These are phyloP conservation scores for Magallana ariakensis DNA, from an alignment of 1,140 invertebrate species.

Conservation along the genomic window DNA sequence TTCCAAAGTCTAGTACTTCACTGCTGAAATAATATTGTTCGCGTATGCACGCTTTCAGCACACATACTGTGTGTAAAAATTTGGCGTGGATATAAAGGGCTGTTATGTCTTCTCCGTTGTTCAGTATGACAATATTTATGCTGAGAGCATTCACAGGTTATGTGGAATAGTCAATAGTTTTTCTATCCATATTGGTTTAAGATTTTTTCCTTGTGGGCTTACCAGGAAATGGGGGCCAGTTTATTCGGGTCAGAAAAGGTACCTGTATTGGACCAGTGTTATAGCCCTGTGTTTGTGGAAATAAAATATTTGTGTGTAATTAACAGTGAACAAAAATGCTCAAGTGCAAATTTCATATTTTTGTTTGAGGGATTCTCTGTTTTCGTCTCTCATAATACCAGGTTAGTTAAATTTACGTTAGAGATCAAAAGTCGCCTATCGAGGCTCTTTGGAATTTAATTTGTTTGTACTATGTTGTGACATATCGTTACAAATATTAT, in stretches of 20 bases:
- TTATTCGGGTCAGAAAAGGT: neutral
- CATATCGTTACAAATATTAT: too few relatives aligned
- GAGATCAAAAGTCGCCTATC: too few relatives aligned
- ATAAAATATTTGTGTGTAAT: slow-evolving; percentile 17
- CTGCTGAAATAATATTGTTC: too few relatives aligned
- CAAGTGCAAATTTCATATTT: neutral
- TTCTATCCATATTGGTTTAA: neutral
- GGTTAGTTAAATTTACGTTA: slow-evolving; percentile 1
- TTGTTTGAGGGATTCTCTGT: neutral
- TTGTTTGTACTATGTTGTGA: too few relatives aligned
- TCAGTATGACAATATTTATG: slow-evolving; percentile 19
- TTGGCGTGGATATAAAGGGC: neutral
- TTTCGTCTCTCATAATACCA: neutral
- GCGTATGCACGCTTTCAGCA: too few relatives aligned
- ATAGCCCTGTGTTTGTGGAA: neutral
- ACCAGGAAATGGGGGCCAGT: neutral
- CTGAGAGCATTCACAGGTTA: neutral
- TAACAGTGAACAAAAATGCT: neutral
- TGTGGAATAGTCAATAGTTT: neutral
- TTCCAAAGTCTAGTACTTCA: too few relatives aligned
- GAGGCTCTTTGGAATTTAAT: too few relatives aligned
- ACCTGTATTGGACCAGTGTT: neutral
- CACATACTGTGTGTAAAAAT: neutral
- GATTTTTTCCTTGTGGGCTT: neutral
- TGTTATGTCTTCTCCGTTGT: neutral